phyloP scores from a whole-genome alignment of 2,113 vertebrate species.

The Thamnophis sirtalis region DNA sequence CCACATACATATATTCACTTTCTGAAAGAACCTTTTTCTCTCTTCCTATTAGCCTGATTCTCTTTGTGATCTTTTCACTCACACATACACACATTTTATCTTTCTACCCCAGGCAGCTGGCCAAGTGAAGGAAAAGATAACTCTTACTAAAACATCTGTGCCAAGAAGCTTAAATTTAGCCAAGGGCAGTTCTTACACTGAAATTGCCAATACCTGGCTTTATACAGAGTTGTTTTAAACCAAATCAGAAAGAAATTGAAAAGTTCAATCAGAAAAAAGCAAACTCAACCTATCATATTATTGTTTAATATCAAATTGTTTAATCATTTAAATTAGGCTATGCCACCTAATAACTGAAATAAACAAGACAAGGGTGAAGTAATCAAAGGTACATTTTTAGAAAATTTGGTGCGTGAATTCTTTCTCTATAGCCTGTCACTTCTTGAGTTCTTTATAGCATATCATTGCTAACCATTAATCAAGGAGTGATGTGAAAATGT shows the following conservation, averaged over 20 bases:
- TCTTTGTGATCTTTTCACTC: neutral
- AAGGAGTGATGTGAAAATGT: neutral
- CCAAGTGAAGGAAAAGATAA: neutral
- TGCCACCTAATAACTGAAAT: conserved; percentile 13
- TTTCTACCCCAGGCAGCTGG: neutral
- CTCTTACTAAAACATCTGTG: neutral
- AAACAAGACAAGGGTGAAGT: neutral
- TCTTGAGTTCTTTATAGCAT: neutral
- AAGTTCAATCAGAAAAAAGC: neutral
- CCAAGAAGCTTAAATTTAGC: neutral
- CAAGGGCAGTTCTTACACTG: neutral
- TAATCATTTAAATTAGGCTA: neutral
- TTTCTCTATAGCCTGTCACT: neutral
- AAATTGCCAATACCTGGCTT: neutral
- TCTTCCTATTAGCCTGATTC: neutral
- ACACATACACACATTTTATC: neutral
- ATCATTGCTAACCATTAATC: neutral
- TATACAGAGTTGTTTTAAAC: neutral
- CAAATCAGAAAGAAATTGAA: neutral
- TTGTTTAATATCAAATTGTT: neutral
- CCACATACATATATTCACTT: neutral
- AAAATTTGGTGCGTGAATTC: neutral
- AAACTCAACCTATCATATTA: neutral
- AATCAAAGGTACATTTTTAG: rapidly evolving
- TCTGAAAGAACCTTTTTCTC: neutral